Percentiles rank a stretch among this genome's conserved stretches.
phyloP scores from a whole-genome alignment of 2,113 vertebrate genomes.

The Notechis scutatus region DNA sequence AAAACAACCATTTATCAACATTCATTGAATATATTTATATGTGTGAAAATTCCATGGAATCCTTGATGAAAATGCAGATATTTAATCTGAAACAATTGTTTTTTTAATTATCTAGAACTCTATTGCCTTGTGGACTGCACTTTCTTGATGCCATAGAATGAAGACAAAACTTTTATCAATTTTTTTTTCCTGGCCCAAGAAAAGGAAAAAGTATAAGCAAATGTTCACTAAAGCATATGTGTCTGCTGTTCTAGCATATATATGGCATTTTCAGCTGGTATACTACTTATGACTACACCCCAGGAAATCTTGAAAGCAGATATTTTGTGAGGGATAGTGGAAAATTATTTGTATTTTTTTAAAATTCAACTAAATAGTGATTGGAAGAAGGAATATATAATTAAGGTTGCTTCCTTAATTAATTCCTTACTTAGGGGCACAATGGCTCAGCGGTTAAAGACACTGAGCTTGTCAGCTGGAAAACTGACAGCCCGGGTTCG shows the following conservation, averaged over 20 bases:
- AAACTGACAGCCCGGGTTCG: too few species aligned
- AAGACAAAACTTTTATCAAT: not conserved
- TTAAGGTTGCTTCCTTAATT: not conserved
- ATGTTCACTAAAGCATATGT: not conserved
- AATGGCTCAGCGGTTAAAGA: not conserved
- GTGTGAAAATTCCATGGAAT: not conserved
- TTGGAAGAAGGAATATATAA: not conserved
- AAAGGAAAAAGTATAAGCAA: not conserved
- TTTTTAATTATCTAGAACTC: not conserved
- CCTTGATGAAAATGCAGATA: slow-evolving; percentile 13
- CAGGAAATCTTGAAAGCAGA: not conserved
- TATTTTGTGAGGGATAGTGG: not conserved
- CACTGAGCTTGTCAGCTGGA: not conserved
- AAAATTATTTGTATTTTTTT: not conserved
- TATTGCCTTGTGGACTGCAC: too few species aligned
- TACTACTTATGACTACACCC: not conserved
- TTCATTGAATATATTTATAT: slow-evolving; percentile 18
- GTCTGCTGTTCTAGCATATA: not conserved
- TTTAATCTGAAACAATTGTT: not conserved
- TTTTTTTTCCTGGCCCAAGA: not conserved
- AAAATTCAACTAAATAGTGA: not conserved
- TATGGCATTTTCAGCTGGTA: not conserved
- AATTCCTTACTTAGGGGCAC: not conserved
- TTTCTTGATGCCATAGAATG: not conserved
- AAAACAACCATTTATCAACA: slow-evolving; percentile 24